Evolutionary conservation across 2,113 vertebrate genomes (phyloP), one percentile per base, ranked within the genome.

Genomic region (Aegithalos caudatus): DNA sequence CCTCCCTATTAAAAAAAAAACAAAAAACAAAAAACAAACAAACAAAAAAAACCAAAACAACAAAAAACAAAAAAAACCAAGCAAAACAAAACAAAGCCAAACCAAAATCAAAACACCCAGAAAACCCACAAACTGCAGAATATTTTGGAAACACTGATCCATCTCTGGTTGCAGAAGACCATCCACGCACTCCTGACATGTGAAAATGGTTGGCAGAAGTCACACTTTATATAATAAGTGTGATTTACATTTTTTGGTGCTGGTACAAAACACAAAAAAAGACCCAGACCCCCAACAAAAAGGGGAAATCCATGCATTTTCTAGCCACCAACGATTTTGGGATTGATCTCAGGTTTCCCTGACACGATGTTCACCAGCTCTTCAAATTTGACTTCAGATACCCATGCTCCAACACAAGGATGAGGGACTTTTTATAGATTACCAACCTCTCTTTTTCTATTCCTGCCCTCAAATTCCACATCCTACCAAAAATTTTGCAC

Each of bases 291-390:
- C 13, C 6, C 20, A 48, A 48, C 1, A 48, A 57, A 89, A 92
- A 79, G 2, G 15, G 14, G 29, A 70, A 94, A 81, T 35, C 21
- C 40, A 53, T 2, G 0, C 2, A 16, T 38, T 74, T 87, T 82
- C 37, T 69, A 42, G 10, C 53, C 38, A 61, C 10, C 11, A 33
- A 9, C 48, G 31, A 27, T 65, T 48, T n/a, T 40, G 12, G 14
- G 9, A 67, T 18, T 42, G 10, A 14, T 73, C 25, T 51, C 27
- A 48, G 27, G 2, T 21, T 60, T 90, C 10, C 24, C 47, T 31
- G 51, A 72, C 33, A 38, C 0, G 0, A 60, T 24, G 9, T 31
- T 28, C 24, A 38, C 2, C 7, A 31, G 35, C 37, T 66, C 19
- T 35, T 88, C 42, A 66, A 83, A 90, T 77, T 2, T 44, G 4